Conservation (phyloP, 2,888 invertebrate genomes). For the Cheilosia impressa region DNA sequence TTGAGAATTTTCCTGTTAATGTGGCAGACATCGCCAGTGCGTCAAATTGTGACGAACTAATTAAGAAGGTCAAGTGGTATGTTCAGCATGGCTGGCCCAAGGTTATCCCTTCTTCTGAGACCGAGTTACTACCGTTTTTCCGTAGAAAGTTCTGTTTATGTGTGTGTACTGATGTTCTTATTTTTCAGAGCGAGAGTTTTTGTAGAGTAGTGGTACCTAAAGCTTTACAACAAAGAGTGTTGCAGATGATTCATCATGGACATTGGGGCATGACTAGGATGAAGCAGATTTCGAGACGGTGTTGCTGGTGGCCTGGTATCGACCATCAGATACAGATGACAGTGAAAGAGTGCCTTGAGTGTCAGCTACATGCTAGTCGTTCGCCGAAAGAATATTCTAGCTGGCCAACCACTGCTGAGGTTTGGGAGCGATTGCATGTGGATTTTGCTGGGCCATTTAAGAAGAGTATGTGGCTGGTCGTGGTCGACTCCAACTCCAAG, state of each 20-base stretch:
- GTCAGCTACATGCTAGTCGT: background rate
- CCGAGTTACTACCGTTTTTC: constrained; percentile 10
- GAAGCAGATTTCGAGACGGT: background rate
- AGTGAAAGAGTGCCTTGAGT: constrained; percentile 9
- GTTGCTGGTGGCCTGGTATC: background rate
- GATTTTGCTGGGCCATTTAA: constrained; percentile 41
- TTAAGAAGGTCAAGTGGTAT: constrained; percentile 9
- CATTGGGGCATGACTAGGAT: constrained; percentile 30
- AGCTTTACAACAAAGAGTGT: constrained; percentile 28
- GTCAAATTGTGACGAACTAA: constrained; percentile 1
- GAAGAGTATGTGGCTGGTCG: constrained; percentile 1
- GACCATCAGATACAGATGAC: constrained; percentile 6
- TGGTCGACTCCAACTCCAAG: too few species aligned
- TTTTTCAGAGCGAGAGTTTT: too few species aligned
- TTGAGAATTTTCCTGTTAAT: constrained; percentile 29
- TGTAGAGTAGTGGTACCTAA: too few species aligned
- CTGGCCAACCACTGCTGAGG: constrained; percentile 20
- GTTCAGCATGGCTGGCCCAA: background rate
- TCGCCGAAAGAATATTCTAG: constrained; percentile 19
- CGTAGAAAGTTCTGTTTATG: constrained; percentile 35
- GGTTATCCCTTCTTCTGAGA: background rate
- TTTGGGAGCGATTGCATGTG: constrained; percentile 32
- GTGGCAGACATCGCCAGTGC: too few species aligned
- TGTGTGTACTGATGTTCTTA: constrained; percentile 3
- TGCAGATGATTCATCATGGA: constrained; percentile 31